Conservation (phyloP, 2,797 vertebrate genomes). For the Paedocypris micromegethes region DNA sequence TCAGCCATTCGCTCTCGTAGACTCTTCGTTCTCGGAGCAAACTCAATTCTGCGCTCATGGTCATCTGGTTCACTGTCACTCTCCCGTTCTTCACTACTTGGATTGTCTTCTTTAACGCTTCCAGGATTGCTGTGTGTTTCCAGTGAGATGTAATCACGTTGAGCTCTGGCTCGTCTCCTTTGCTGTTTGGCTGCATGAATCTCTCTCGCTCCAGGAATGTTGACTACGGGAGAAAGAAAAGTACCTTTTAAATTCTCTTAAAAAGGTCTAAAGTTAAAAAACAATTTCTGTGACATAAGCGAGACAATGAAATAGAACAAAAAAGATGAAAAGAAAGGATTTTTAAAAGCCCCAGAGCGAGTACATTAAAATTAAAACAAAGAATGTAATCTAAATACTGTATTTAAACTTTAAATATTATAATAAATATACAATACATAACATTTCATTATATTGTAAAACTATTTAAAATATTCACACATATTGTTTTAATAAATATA, state of each 20-base stretch:
- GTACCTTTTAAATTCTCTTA: neutral
- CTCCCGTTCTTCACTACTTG: conserved; percentile 50
- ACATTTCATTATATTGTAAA: too few relatives aligned
- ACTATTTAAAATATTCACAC: too few relatives aligned
- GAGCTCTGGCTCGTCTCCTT: conserved; percentile 63
- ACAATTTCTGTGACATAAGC: too few relatives aligned
- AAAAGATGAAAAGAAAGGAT: too few relatives aligned
- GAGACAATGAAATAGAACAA: too few relatives aligned
- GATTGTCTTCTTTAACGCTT: conserved; percentile 66
- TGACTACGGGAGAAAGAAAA: conserved; percentile 58
- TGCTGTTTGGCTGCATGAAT: conserved; percentile 71
- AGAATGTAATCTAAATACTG: too few relatives aligned
- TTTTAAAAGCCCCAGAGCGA: too few relatives aligned
- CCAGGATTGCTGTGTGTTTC: conserved; percentile 53
- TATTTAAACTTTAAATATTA: too few relatives aligned
- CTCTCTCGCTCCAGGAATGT: conserved; percentile 66
- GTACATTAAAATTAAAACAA: too few relatives aligned
- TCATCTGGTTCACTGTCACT: conserved; percentile 77
- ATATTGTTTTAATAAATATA: too few relatives aligned
- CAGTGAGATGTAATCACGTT: conserved; percentile 76
- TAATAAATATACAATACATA: too few relatives aligned
- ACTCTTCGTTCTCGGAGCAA: conserved; percentile 74
- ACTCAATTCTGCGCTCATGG: conserved; percentile 72
- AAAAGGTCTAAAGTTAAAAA: too few relatives aligned
- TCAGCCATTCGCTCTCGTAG: conserved; percentile 78